Conservation (phyloP, 2,888 invertebrate species). For the Cantharis lateralis region DNA sequence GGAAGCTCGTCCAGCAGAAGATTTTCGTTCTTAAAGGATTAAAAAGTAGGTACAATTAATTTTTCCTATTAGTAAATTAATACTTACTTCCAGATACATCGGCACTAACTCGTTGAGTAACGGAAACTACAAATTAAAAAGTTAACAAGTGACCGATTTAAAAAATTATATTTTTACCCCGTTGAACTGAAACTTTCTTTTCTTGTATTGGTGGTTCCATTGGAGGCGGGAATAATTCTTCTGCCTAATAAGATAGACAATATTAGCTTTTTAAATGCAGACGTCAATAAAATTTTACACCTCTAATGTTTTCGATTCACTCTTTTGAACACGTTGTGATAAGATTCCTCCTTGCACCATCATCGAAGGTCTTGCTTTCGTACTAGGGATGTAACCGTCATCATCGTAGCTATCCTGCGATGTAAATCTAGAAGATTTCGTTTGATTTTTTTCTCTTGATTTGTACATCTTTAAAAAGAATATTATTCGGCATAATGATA, state of each 20-base stretch:
- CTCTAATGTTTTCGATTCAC: neutral
- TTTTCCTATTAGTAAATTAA: neutral
- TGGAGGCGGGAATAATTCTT: neutral
- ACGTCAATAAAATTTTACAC: neutral
- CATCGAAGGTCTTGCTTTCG: slow-evolving; percentile 20
- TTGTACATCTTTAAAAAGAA: slow-evolving; percentile 13
- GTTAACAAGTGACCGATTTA: neutral
- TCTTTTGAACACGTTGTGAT: neutral
- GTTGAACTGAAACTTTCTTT: neutral
- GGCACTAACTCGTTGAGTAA: neutral
- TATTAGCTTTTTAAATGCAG: neutral
- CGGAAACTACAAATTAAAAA: neutral
- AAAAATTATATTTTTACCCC: neutral
- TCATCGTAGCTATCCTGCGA: neutral
- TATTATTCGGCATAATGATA: no score
- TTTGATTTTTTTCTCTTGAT: neutral
- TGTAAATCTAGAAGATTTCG: neutral
- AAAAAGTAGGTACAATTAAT: neutral
- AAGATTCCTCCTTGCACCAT: slow-evolving; percentile 21
- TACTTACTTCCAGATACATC: neutral
- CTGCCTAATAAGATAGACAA: neutral
- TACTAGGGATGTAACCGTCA: neutral
- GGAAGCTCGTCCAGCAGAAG: neutral
- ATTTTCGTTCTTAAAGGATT: neutral
- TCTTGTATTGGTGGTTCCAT: neutral